Conservation (phyloP, 2,113 vertebrate species). For the Nibea albiflora region DNA sequence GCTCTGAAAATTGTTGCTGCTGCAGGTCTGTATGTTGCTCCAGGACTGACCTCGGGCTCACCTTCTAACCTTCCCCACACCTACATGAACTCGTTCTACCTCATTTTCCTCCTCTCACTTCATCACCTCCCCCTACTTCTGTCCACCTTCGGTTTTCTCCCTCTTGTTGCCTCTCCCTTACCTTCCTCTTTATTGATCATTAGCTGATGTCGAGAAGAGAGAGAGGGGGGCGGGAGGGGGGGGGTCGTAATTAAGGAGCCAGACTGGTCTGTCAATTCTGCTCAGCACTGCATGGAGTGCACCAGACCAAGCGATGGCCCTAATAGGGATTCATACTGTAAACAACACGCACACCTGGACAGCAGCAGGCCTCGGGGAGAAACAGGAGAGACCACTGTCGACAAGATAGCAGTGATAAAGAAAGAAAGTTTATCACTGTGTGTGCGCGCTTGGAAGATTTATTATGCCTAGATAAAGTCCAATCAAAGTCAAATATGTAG, state of each 20-base stretch:
- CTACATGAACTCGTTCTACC: conserved; percentile 22
- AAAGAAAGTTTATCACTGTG: conserved; percentile 44
- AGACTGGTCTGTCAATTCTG: conserved; percentile 81
- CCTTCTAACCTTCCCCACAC: conserved; percentile 21
- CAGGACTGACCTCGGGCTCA: conserved; percentile 35
- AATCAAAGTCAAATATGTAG: background rate
- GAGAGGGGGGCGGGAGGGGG: no score
- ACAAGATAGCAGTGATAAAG: conserved; percentile 53
- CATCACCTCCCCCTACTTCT: conserved; percentile 28
- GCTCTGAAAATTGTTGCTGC: background rate
- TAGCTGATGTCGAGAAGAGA: conserved; percentile 73
- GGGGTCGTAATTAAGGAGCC: conserved; percentile 82
- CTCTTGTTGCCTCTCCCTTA: conserved; percentile 1
- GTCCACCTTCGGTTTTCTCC: conserved; percentile 12
- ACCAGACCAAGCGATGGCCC: conserved; percentile 71
- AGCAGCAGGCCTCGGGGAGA: conserved; percentile 55
- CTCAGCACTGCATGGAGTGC: conserved; percentile 74
- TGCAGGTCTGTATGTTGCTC: conserved; percentile 3
- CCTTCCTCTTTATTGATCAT: conserved; percentile 81
- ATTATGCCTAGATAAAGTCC: background rate
- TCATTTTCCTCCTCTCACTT: conserved; percentile 27
- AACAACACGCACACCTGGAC: conserved; percentile 84
- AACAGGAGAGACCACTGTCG: conserved; percentile 28
- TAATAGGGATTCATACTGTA: conserved; percentile 83
- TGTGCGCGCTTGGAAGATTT: background rate